These are phyloP conservation scores for human DNA, from an alignment of 2,113 vertebrate species.

Conservation along the genomic window DNA sequence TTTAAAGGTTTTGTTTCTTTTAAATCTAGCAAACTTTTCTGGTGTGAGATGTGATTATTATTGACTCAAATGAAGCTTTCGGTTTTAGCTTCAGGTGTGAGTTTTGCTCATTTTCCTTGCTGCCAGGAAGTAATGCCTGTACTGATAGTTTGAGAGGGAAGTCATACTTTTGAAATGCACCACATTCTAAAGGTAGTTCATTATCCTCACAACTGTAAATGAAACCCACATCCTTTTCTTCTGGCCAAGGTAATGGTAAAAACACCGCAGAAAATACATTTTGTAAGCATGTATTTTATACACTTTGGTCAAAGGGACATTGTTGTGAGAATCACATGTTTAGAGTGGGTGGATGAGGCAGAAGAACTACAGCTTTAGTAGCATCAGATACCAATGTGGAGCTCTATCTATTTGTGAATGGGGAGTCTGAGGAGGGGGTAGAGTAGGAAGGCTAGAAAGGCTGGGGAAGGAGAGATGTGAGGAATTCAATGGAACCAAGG, in stretches of 20 bases:
- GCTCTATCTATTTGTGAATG: background rate
- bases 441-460: background rate
- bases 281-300: background rate
- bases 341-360: too few species aligned
- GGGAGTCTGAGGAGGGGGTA: background rate
- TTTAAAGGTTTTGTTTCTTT: background rate
- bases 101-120: conserved; percentile 38
- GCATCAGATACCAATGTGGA: background rate
- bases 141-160: background rate
- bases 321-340: background rate
- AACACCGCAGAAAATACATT: background rate
- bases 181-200: background rate
- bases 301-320: background rate
- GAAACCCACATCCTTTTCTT: conserved; percentile 46
- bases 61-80: background rate
- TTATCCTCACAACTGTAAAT: background rate
- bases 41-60: background rate
- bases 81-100: conserved; percentile 16
- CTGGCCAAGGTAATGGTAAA: background rate
- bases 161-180: background rate
- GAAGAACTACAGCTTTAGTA: background rate
- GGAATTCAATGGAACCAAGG: background rate
- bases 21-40: background rate
- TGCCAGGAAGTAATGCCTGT: background rate
- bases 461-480: background rate